Evolutionary conservation across 1,140 invertebrate genomes (phyloP), one percentile per base, ranked within the genome.

Genomic region (Drosophila watanabei): DNA sequence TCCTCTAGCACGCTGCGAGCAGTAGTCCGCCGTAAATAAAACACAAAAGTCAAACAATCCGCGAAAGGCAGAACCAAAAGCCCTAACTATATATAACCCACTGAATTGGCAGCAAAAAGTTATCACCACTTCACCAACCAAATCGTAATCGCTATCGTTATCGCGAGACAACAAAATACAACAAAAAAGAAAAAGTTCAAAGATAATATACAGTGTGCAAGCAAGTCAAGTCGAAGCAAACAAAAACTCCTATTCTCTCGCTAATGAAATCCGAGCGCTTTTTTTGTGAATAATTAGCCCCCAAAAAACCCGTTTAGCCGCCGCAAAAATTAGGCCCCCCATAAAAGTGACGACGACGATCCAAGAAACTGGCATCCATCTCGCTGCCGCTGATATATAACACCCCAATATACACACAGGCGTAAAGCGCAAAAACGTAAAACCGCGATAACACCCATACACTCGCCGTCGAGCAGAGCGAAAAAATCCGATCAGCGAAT

Each of bases 381-480:
- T 56, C 33, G 52, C 33, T 24, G 33, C 51, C 37, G 58, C 75
- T 79, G 70, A 72, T 68, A 72, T 76, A 62, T 80, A 80, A 75
- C 62, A 81, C 78, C 71, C 79, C 78, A 41, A 72, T 39, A 56
- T 52, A 33, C 59, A 64, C 48, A 56, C n/a, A 56, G 46, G 56
- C 41, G 32, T 35, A 28, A 33, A 48, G 41, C 18, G 46, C 56
- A 45, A 57, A 57, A 57, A 57, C 56, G 56, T 45, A 43, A 66
- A 33, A 46, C 51, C 59, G 49, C 35, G 63, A 88, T 85, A 89
- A 88, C 85, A 88, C 78, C 28, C 69, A 79, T 61, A 88, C 84
- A 57, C 20, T 39, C 14, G 54, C 30, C 46, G 20, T 4, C 54
- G 54, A 28, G 52, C 60, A 39, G 32, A 51, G 43, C 28, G 45